These are phyloP conservation scores for Trachemys scripta DNA, from an alignment of 2,113 vertebrate species.

Conservation along the genomic window DNA sequence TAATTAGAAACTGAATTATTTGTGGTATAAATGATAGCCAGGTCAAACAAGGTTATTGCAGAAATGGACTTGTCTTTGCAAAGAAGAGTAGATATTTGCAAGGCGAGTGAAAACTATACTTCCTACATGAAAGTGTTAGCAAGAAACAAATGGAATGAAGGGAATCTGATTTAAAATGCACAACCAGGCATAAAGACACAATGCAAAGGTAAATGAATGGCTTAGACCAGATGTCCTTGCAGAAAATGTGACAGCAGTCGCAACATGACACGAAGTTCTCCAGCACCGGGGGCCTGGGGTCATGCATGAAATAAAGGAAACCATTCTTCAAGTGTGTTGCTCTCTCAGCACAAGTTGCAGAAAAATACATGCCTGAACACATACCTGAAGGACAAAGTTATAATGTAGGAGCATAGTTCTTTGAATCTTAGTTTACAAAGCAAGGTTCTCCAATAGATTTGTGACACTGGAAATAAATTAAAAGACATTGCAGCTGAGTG, in stretches of 20 bases:
- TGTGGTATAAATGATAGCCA: not conserved
- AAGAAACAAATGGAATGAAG: not conserved
- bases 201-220: conserved; percentile 50
- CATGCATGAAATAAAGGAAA: not conserved
- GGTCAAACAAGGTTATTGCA: not conserved
- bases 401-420: not conserved
- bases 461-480: not conserved
- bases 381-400: not conserved
- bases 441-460: not conserved
- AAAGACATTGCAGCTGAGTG: not conserved
- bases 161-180: conserved; percentile 43
- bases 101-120: conserved; percentile 14
- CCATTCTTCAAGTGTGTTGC: not conserved
- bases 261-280: not conserved
- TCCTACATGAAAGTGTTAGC: conserved; percentile 24
- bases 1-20: conserved; percentile 10
- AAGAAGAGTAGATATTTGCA: not conserved
- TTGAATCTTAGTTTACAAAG: not conserved
- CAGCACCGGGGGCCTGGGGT: not conserved
- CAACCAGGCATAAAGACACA: not conserved
- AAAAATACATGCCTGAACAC: not conserved
- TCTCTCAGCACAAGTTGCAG: not conserved
- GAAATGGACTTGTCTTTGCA: not conserved
- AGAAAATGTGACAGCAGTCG: conserved; percentile 45
- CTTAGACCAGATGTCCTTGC: not conserved